Conservation (phyloP, 2,888 invertebrate genomes). For the Leuctra nigra region DNA sequence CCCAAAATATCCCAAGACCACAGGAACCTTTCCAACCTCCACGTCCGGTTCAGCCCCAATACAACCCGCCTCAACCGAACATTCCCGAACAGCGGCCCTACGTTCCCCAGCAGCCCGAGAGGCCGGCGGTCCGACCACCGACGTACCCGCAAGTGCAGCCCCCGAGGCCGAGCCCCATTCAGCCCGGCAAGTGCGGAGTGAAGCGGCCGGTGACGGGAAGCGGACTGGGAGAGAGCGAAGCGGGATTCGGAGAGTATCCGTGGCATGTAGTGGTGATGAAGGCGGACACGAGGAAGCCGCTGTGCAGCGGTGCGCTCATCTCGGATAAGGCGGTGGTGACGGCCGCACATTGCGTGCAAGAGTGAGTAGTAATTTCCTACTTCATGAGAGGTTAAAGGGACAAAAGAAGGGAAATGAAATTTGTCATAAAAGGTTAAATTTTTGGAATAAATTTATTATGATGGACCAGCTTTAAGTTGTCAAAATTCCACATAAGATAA, state of each 20-base stretch:
- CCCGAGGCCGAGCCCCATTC: constrained; percentile 20
- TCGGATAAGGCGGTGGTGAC: constrained; percentile 67
- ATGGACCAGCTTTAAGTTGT: no score
- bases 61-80: not conserved
- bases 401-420: no score
- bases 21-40: constrained; percentile 10
- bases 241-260: constrained; percentile 73
- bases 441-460: no score
- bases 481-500: no score
- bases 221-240: constrained; percentile 43
- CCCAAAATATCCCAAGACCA: not conserved
- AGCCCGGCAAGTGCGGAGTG: constrained; percentile 37
- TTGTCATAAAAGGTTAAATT: no score
- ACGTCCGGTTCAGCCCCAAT: constrained; percentile 1
- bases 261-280: constrained; percentile 81
- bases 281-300: constrained; percentile 60
- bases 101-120: constrained; percentile 30
- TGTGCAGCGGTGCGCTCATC: constrained; percentile 76
- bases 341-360: constrained; percentile 72
- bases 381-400: no score
- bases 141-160: constrained; percentile 31
- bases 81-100: constrained; percentile 9
- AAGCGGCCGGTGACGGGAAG: constrained; percentile 32
- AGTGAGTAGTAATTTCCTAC: no score
- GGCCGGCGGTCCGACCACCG: constrained; percentile 3